These are phyloP conservation scores for Xestia ashworthii DNA, from an alignment of 2,888 invertebrate species.

Conservation along the genomic window DNA sequence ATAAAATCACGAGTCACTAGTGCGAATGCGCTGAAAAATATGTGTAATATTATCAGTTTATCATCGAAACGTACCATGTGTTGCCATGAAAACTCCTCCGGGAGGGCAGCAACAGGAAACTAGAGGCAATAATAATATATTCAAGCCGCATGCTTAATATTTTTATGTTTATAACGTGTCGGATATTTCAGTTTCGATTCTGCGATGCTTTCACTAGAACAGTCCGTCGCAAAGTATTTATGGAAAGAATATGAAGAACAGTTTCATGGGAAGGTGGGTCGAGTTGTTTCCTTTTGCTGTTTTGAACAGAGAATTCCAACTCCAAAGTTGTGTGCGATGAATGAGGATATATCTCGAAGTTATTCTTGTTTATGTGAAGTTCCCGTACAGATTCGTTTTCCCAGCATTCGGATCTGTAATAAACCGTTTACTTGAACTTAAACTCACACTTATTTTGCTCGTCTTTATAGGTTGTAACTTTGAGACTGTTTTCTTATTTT, in stretches of 20 bases:
- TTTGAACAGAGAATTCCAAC: constrained; percentile 37
- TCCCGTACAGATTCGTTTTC: constrained; percentile 38
- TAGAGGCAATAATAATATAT: constrained; percentile 39
- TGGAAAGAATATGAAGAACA: constrained; percentile 23
- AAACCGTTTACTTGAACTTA: constrained; percentile 51
- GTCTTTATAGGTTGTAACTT: constrained; percentile 26
- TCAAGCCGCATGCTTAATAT: constrained; percentile 36
- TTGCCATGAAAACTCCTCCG: constrained; percentile 34
- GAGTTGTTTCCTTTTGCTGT: constrained; percentile 36
- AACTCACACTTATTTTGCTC: constrained; percentile 30
- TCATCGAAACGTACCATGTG: constrained; percentile 40
- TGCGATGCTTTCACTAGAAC: constrained; percentile 17
- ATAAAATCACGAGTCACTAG: constrained; percentile 21
- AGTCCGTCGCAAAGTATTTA: constrained; percentile 19
- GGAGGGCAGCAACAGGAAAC: constrained; percentile 46
- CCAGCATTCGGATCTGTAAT: constrained; percentile 42
- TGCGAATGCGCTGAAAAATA: constrained; percentile 32
- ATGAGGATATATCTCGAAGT: constrained; percentile 40
- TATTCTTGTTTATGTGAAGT: constrained; percentile 47
- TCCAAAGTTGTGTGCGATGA: constrained; percentile 39
- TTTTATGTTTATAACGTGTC: constrained; percentile 38
- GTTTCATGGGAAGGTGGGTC: constrained; percentile 27
- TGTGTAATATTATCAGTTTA: constrained; percentile 48
- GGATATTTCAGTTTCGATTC: constrained; percentile 20
- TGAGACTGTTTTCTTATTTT: constrained; percentile 10